A percentile compares a stretch with the other conserved stretches of the same genome.
These are phyloP conservation scores for Drosophila putrida DNA, from an alignment of 2,888 invertebrate species.

Conservation along the genomic window DNA sequence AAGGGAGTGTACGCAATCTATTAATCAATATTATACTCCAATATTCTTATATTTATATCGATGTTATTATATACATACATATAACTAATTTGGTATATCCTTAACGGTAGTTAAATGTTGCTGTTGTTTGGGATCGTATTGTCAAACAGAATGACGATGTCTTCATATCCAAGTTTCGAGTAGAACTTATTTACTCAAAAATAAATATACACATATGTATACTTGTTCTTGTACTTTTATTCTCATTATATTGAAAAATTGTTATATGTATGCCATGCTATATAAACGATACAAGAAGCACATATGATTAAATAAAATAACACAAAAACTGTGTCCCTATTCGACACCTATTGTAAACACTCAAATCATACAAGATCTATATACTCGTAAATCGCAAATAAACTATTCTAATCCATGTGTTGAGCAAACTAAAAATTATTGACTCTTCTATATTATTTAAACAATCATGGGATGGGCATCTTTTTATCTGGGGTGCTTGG, in stretches of 20 bases:
- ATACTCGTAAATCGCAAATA: conserved; percentile 60
- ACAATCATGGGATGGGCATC: background rate
- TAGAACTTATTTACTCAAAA: conserved; percentile 13
- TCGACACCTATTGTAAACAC: conserved; percentile 23
- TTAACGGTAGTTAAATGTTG: conserved; percentile 72
- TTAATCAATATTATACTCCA: conserved; percentile 6
- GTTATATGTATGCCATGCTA: conserved; percentile 45
- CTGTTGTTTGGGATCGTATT: conserved; percentile 80
- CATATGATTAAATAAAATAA: conserved; percentile 62
- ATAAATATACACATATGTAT: background rate
- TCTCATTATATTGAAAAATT: conserved; percentile 14
- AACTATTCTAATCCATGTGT: conserved; percentile 37
- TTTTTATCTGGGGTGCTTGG: background rate
- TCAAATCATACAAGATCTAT: conserved; percentile 20
- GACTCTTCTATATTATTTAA: background rate
- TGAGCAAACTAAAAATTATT: conserved; percentile 41
- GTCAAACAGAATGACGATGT: conserved; percentile 60
- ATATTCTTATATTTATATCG: conserved; percentile 12
- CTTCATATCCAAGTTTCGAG: conserved; percentile 39
- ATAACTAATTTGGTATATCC: conserved; percentile 11
- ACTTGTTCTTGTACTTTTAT: conserved; percentile 1
- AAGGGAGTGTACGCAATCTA: conserved; percentile 16
- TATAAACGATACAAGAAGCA: conserved; percentile 70
- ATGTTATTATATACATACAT: conserved; percentile 3
- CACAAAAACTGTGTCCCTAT: conserved; percentile 26